Conservation (phyloP, 2,113 vertebrate species). For the Pedetes capensis region DNA sequence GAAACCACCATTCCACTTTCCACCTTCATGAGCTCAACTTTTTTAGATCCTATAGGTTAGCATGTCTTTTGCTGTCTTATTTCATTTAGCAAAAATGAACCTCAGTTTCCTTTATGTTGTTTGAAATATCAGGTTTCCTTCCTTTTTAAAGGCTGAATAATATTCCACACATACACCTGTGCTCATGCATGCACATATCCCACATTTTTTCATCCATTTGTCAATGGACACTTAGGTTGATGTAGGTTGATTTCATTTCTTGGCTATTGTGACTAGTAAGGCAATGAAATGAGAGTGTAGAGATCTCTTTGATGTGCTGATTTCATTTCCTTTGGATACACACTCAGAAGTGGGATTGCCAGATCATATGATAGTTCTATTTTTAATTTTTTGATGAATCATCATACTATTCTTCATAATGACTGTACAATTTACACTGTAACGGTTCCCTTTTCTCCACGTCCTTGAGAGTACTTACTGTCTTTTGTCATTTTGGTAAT, state of each 20-base stretch:
- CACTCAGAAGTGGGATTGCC: not conserved
- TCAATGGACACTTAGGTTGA: too few relatives aligned
- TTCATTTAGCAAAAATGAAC: not conserved
- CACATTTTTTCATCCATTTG: not conserved
- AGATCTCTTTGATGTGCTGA: not conserved
- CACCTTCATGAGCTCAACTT: not conserved
- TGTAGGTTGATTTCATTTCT: not conserved
- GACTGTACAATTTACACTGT: not conserved
- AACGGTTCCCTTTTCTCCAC: not conserved
- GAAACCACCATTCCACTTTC: not conserved
- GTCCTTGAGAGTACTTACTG: not conserved
- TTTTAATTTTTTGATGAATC: not conserved
- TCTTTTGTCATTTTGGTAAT: not conserved
- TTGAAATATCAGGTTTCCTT: not conserved
- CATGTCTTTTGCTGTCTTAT: not conserved
- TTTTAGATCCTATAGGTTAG: not conserved
- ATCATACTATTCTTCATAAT: not conserved
- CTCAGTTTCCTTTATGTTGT: not conserved
- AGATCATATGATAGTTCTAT: not conserved
- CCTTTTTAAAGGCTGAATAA: not conserved
- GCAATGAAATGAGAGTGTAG: not conserved
- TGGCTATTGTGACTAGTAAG: not conserved
- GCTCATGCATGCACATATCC: too few relatives aligned
- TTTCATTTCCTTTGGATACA: not conserved
- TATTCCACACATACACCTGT: too few relatives aligned